A percentile compares a stretch with the other conserved stretches of the same genome.
phyloP scores from a whole-genome alignment of 2,113 vertebrate species.

The Pluvianellus socialis region DNA sequence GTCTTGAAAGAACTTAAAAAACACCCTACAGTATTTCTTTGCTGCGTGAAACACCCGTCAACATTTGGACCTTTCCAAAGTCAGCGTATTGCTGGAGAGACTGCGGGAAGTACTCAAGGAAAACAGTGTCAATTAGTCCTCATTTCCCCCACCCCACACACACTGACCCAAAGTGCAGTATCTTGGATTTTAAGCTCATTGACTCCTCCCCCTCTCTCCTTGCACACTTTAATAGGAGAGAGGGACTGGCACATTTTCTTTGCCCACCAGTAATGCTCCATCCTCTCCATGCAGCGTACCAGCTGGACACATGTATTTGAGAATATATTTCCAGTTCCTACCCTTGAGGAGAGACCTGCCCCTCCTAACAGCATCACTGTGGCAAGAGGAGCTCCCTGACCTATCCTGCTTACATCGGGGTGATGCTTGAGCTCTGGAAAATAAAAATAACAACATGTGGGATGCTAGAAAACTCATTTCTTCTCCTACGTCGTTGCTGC shows the following conservation, averaged over 20 bases:
- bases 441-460: neutral
- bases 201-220: neutral
- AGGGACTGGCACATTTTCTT: neutral
- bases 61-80: neutral
- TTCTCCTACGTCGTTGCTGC: neutral
- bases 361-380: rapidly evolving
- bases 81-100: neutral
- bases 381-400: neutral
- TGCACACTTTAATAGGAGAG: neutral
- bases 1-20: neutral
- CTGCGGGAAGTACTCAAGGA: neutral
- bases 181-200: neutral
- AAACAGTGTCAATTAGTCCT: neutral
- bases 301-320: neutral
- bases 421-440: neutral
- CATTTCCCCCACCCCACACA: neutral
- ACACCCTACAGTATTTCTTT: neutral
- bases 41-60: neutral
- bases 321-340: neutral
- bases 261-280: neutral
- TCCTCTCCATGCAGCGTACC: neutral
- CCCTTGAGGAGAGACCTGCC: neutral
- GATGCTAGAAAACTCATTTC: neutral
- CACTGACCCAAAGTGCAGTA: neutral
- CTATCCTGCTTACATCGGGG: neutral